phyloP scores from a whole-genome alignment of 2,797 vertebrate species.

The Dendrocincla fuliginosa region DNA sequence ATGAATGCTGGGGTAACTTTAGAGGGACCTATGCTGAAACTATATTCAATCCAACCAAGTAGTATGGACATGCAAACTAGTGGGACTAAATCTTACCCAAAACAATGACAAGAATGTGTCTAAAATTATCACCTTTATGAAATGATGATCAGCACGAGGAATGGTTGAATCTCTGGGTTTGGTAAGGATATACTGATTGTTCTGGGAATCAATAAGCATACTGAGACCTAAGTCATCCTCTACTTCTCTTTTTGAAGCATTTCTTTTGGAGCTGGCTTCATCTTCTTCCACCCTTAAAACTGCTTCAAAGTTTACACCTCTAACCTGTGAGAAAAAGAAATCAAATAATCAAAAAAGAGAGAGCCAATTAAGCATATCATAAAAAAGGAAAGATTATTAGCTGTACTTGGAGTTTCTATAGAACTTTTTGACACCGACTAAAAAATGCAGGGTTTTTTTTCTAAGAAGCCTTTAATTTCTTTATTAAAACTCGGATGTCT shows the following conservation, averaged over 20 bases:
- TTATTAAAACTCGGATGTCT: not conserved
- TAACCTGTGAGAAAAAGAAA: conserved; percentile 78
- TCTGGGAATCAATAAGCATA: conserved; percentile 99
- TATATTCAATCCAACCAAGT: not conserved
- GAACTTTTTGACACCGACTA: not conserved
- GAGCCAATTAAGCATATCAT: not conserved
- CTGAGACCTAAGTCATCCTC: conserved; percentile 93
- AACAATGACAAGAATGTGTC: not conserved
- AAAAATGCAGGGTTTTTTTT: not conserved
- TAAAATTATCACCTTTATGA: conserved; percentile 85
- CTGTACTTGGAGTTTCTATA: not conserved
- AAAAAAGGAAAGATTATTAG: not conserved
- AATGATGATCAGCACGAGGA: conserved; percentile 93
- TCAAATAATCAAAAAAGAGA: not conserved
- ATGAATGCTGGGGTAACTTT: not conserved
- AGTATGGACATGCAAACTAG: not conserved
- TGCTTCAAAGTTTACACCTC: conserved; percentile 94
- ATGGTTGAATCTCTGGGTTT: conserved; percentile 96
- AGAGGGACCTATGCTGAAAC: not conserved
- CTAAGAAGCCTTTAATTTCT: not conserved
- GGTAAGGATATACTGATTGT: conserved; percentile 97
- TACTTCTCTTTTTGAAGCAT: conserved; percentile 83
- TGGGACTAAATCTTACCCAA: not conserved
- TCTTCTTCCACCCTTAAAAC: conserved; percentile 95
- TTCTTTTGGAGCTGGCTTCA: conserved; percentile 86